Base-by-base conservation (phyloP, 2,113 vertebrate species). In the Rhinoderma darwinii region DNA sequence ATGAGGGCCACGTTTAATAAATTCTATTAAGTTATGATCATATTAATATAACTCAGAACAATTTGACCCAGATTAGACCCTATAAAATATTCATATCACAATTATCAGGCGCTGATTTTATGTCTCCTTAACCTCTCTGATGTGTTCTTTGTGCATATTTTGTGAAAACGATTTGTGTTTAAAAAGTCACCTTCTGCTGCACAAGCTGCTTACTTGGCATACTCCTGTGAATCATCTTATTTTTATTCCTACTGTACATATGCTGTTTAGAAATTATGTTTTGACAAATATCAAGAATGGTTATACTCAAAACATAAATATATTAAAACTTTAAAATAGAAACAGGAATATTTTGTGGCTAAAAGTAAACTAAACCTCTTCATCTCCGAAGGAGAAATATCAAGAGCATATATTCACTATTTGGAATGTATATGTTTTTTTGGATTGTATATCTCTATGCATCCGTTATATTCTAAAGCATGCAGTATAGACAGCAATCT, bases 101-200 rank as follows among this genome's bases (percentile, higher is more conserved):
- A 37, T 56, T 41, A 54, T 11, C 1, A 15, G 51, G 0, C 22
- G 10, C 32, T n/a, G 32, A 39, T 59, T 80, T 80, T 80, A 56
- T 39, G 30, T 37, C 77, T 78, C 44, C 30, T 78, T 78, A 54
- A 56, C 76, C 77, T 80, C 50, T 2, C 43, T 32, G 74, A 77
- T 77, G 22, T 20, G 14, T 41, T 80, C 35, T 80, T 39, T 37
- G 22, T 59, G 77, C 77, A 80, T 56, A 80, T 80, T 59, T 80
- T 59, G 77, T 39, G 51, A 39, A 80, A 80, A 80, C 41, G 20
- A 80, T 54, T 78, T 54, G 50, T 59, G 51, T 56, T 39, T 80
- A 80, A 80, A 79, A 80, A 80, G 77, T 80, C 77, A 80, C 82
- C 82, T 84, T 84, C 82, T 84, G 82, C 51, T 43, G 37, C 32